phyloP scores from a whole-genome alignment of 2,797 vertebrate species.

The Echiichthys vipera region DNA sequence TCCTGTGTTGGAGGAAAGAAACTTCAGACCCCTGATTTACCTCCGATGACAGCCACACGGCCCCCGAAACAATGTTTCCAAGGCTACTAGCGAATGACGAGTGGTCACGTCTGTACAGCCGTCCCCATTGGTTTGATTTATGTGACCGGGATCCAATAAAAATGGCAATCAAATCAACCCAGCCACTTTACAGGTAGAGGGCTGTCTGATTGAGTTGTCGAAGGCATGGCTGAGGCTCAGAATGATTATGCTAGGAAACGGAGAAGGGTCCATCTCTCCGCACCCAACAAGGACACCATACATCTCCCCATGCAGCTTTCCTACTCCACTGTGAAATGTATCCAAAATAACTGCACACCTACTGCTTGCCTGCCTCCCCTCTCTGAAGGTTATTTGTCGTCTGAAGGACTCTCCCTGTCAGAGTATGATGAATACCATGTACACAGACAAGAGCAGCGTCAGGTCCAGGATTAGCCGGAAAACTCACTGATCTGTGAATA shows the following conservation, averaged over 20 bases:
- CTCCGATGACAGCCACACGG: slow-evolving; percentile 85
- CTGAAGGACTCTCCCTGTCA: slow-evolving; percentile 99
- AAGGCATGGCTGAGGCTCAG: slow-evolving; percentile 90
- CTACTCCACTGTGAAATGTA: slow-evolving; percentile 97
- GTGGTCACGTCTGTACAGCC: slow-evolving; percentile 87
- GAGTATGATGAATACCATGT: slow-evolving; percentile 99
- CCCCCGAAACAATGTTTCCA: slow-evolving; percentile 90
- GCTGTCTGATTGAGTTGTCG: slow-evolving; percentile 91
- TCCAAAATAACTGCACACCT: slow-evolving; percentile 99
- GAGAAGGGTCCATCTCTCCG: slow-evolving; percentile 87
- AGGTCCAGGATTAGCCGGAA: slow-evolving; percentile 99
- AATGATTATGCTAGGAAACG: slow-evolving; percentile 88
- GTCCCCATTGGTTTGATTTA: slow-evolving; percentile 91
- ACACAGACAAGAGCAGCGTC: slow-evolving; percentile 99
- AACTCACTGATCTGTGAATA: slow-evolving; percentile 99
- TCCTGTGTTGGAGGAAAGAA: slow-evolving; percentile 83
- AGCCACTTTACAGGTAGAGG: slow-evolving; percentile 91
- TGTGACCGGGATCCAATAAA: slow-evolving; percentile 89
- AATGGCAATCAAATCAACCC: slow-evolving; percentile 92
- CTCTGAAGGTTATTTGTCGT: slow-evolving; percentile 99
- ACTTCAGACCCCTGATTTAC: slow-evolving; percentile 89
- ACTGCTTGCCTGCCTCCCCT: slow-evolving; percentile 93
- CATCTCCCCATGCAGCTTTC: slow-evolving; percentile 92
- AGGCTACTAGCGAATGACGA: slow-evolving; percentile 90
- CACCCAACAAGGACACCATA: slow-evolving; percentile 92